Evolutionary conservation across 1,140 invertebrate genomes (phyloP).

Genomic region (Drosophila novamexicana): DNA sequence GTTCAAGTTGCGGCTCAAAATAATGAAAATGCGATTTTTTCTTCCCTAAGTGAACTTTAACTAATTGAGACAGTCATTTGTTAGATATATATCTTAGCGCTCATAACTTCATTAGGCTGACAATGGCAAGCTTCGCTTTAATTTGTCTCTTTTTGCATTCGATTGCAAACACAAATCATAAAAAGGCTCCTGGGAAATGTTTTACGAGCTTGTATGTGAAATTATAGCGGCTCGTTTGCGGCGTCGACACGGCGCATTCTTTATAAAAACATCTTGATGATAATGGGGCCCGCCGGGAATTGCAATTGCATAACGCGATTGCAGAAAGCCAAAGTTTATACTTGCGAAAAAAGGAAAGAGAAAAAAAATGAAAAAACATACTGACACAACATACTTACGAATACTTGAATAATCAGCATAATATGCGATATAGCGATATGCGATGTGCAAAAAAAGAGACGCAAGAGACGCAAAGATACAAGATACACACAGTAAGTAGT

Average conservation of each 20-base stretch:
- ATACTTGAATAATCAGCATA: slow-evolving; percentile 62
- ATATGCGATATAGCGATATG: slow-evolving; percentile 40
- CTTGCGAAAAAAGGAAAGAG: slow-evolving; percentile 9
- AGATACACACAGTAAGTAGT: slow-evolving; percentile 47
- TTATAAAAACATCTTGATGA: slow-evolving; percentile 51
- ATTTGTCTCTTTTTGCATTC: neutral
- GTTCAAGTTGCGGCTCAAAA: neutral
- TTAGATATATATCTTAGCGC: neutral
- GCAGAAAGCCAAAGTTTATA: slow-evolving; percentile 51
- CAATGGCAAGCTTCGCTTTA: slow-evolving; percentile 10
- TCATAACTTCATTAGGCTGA: slow-evolving; percentile 16
- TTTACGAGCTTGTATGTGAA: slow-evolving; percentile 44
- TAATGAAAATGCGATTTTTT: neutral
- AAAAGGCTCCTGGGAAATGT: slow-evolving; percentile 49
- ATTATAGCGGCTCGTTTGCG: slow-evolving; percentile 40
- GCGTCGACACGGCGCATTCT: slow-evolving; percentile 43
- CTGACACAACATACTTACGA: slow-evolving; percentile 46
- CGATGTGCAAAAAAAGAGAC: slow-evolving; percentile 30
- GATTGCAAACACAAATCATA: slow-evolving; percentile 8
- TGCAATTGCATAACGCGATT: slow-evolving; percentile 72
- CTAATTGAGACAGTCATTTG: slow-evolving; percentile 15
- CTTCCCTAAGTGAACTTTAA: neutral
- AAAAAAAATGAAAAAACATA: slow-evolving; percentile 18
- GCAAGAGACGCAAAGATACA: slow-evolving; percentile 50
- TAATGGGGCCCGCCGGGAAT: slow-evolving; percentile 57